phyloP scores from a whole-genome alignment of 2,888 invertebrate genomes.

The Deroplatys truncata region DNA sequence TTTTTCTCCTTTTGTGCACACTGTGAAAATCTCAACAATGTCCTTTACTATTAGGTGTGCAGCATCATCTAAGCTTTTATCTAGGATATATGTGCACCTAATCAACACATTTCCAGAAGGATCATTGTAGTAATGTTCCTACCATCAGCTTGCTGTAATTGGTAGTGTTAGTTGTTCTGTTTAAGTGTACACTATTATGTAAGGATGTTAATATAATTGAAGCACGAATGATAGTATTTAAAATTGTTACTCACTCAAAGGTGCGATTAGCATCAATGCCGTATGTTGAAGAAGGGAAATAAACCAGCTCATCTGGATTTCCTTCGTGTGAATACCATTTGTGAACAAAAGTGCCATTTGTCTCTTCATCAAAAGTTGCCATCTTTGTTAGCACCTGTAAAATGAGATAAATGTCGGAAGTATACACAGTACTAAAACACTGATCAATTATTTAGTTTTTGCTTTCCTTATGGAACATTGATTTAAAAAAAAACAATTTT shows the following conservation, averaged over 20 bases:
- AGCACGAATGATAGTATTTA: no score
- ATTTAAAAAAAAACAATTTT: not conserved
- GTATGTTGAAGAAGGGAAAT: slow-evolving; percentile 84
- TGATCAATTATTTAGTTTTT: not conserved
- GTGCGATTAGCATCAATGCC: slow-evolving; percentile 93
- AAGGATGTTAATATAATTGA: no score
- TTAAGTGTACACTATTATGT: no score
- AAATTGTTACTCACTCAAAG: slow-evolving; percentile 61
- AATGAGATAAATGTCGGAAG: not conserved
- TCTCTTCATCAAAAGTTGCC: slow-evolving; percentile 80
- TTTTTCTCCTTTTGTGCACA: no score
- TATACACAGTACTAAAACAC: not conserved
- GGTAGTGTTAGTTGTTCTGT: no score
- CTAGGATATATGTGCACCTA: no score
- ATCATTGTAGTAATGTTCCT: no score
- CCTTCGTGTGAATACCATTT: slow-evolving; percentile 83
- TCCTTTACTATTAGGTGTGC: no score
- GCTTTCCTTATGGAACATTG: not conserved
- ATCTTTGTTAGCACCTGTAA: slow-evolving; percentile 74
- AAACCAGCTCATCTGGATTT: slow-evolving; percentile 77
- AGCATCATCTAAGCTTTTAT: no score
- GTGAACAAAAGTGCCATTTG: slow-evolving; percentile 78
- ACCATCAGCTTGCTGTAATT: no score
- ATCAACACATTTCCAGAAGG: no score
- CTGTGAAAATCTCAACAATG: no score